Evolutionary conservation across 1,140 invertebrate species (phyloP).

Genomic region (Elymnias hypermnestra): DNA sequence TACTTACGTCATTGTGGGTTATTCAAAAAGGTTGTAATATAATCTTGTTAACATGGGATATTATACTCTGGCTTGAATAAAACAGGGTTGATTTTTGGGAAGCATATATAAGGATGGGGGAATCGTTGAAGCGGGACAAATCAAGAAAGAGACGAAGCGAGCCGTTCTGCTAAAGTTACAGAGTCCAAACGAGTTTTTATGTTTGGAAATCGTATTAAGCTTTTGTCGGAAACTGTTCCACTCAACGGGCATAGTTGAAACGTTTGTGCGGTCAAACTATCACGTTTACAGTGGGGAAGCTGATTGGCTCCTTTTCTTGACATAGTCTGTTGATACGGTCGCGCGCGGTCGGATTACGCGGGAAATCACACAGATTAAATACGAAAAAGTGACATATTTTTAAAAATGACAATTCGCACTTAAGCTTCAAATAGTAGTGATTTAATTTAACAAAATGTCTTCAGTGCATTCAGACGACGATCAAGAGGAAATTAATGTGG

Average conservation of each 20-base stretch:
- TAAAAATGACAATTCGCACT: slow-evolving; percentile 16
- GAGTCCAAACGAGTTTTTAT: slow-evolving; percentile 73
- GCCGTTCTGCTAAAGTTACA: slow-evolving; percentile 66
- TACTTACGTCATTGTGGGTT: slow-evolving; percentile 47
- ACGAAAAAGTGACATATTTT: slow-evolving; percentile 13
- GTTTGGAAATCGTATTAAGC: slow-evolving; percentile 76
- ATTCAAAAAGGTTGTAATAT: slow-evolving; percentile 43
- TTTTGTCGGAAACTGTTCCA: slow-evolving; percentile 74
- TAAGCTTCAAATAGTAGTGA: slow-evolving; percentile 40
- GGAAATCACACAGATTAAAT: slow-evolving; percentile 27
- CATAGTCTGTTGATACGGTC: slow-evolving; percentile 70
- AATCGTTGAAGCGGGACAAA: slow-evolving; percentile 52
- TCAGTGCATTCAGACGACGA: slow-evolving; percentile 77
- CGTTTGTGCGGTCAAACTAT: slow-evolving; percentile 71
- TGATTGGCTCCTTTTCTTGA: slow-evolving; percentile 73
- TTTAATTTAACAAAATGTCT: slow-evolving; percentile 54
- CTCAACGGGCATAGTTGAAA: slow-evolving; percentile 71
- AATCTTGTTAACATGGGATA: slow-evolving; percentile 12
- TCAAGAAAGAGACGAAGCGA: slow-evolving; percentile 51
- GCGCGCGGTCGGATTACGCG: slow-evolving; percentile 66
- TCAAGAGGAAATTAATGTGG: slow-evolving; percentile 79
- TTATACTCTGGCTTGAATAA: slow-evolving; percentile 2
- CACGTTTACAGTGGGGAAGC: slow-evolving; percentile 64
- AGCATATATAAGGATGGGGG: slow-evolving; percentile 33
- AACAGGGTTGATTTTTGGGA: slow-evolving; percentile 21